A percentile compares a stretch with the other conserved stretches of the same genome.
Conservation (phyloP, 2,888 invertebrate genomes). For the Clitarchus hookeri region DNA sequence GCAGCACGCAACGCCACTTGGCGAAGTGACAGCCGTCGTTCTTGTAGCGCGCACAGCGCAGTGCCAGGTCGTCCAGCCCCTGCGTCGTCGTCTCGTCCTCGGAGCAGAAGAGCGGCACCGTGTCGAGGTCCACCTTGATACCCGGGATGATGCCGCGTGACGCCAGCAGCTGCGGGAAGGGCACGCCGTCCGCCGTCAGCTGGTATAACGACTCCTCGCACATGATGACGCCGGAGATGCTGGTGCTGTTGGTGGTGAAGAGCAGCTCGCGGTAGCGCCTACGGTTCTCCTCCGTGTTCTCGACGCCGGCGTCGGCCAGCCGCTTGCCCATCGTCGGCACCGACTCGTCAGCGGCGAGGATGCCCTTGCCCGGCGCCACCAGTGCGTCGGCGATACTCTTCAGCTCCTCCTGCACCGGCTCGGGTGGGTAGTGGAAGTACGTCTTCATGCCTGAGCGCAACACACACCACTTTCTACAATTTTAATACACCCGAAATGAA, state of each 20-base stretch:
- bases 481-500: not conserved
- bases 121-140: slow-evolving; percentile 97
- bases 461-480: not conserved
- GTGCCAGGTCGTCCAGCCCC: slow-evolving; percentile 92
- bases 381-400: slow-evolving; percentile 86
- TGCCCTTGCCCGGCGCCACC: slow-evolving; percentile 92
- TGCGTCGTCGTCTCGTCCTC: slow-evolving; percentile 97
- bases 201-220: slow-evolving; percentile 99
- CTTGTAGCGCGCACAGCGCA: slow-evolving; percentile 96
- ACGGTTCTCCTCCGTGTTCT: slow-evolving; percentile 92
- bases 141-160: slow-evolving; percentile 92
- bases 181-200: slow-evolving; percentile 86
- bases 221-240: slow-evolving; percentile 96
- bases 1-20: slow-evolving; percentile 95
- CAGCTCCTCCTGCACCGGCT: slow-evolving; percentile 87
- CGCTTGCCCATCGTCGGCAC: slow-evolving; percentile 91
- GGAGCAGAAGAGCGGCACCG: slow-evolving; percentile 91
- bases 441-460: slow-evolving; percentile 64
- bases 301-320: slow-evolving; percentile 83
- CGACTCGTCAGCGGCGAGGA: slow-evolving; percentile 97
- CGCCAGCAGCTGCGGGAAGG: slow-evolving; percentile 82
- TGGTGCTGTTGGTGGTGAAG: slow-evolving; percentile 79
- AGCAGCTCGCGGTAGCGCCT: slow-evolving; percentile 73
- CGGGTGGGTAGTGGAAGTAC: slow-evolving; percentile 79
- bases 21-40: slow-evolving; percentile 97